A percentile compares a stretch with the other conserved stretches of the same genome.
These are phyloP conservation scores for Poecilia picta DNA, from an alignment of 2,797 vertebrate genomes.

Conservation along the genomic window DNA sequence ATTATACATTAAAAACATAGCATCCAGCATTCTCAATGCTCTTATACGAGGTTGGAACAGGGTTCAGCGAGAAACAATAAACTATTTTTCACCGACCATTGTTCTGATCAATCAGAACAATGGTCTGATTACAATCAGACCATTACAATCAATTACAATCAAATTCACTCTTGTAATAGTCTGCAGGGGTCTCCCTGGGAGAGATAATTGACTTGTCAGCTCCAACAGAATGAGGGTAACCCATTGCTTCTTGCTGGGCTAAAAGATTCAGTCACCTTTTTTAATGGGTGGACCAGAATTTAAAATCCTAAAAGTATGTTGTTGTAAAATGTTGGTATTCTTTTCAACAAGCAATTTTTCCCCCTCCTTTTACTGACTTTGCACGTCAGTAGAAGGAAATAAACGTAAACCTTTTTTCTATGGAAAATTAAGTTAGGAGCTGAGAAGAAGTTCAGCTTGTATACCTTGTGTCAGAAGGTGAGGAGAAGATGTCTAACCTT, in stretches of 20 bases:
- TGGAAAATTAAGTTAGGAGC: neutral
- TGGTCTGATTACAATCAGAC: too few relatives aligned
- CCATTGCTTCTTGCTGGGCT: neutral
- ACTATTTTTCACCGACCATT: neutral
- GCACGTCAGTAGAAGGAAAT: neutral
- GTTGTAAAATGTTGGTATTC: neutral
- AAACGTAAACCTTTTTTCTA: neutral
- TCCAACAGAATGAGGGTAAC: neutral
- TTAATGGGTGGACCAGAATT: neutral
- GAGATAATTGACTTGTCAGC: constrained; percentile 1
- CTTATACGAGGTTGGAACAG: neutral
- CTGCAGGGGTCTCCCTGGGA: constrained; percentile 1
- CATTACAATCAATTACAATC: too few relatives aligned
- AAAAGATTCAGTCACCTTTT: neutral
- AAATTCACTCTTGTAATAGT: neutral
- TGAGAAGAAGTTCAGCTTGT: neutral
- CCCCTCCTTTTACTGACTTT: neutral
- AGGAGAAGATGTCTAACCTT: neutral
- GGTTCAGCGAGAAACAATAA: neutral
- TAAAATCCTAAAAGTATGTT: neutral
- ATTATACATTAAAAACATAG: neutral
- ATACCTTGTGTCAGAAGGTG: neutral
- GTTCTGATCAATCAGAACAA: too few relatives aligned
- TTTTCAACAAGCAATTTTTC: neutral
- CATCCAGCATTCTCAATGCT: neutral